A percentile compares a stretch with the other conserved stretches of the same genome.
Evolutionary conservation across 2,888 invertebrate species (phyloP).

Genomic region (Theretra japonica): DNA sequence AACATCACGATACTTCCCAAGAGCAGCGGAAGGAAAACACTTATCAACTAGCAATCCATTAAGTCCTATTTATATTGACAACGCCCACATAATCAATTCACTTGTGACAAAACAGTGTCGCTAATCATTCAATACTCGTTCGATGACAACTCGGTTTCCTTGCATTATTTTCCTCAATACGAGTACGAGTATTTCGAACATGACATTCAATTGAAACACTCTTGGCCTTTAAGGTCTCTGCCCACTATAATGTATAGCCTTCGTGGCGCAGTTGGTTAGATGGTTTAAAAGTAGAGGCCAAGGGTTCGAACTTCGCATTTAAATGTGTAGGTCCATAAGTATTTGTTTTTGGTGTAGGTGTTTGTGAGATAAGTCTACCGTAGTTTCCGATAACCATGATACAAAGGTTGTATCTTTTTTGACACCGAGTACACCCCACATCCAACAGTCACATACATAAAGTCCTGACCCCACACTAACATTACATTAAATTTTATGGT

Average conservation of each 20-base stretch:
- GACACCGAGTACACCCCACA: no score
- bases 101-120: neutral
- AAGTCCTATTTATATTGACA: neutral
- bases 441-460: no score
- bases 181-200: constrained; percentile 1
- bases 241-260: neutral
- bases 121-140: constrained; percentile 7
- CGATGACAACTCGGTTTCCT: constrained; percentile 17
- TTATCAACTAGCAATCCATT: neutral
- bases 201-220: constrained; percentile 18
- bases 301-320: no score
- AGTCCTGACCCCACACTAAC: no score
- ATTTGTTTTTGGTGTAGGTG: neutral
- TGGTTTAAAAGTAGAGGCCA: no score
- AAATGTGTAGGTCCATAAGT: neutral
- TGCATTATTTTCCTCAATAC: constrained; percentile 23
- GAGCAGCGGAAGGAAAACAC: neutral
- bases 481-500: no score
- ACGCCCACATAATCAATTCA: constrained; percentile 10
- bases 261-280: neutral
- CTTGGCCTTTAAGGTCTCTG: neutral
- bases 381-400: no score
- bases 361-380: no score
- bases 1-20: no score
- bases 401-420: no score